phyloP scores from a whole-genome alignment of 2,888 invertebrate genomes.

The Onthophagus sagittarius region DNA sequence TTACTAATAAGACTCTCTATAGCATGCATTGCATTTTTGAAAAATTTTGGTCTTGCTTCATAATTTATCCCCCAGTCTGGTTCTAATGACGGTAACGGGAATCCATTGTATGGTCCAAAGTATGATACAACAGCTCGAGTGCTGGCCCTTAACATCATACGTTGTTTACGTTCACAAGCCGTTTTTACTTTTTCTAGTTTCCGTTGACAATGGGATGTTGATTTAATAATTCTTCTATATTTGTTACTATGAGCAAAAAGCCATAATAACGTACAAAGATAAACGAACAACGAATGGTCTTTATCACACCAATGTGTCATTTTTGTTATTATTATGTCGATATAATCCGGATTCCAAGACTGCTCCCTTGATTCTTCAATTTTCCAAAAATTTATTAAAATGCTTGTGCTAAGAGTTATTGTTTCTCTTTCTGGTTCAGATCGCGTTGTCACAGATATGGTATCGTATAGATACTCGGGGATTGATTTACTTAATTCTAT shows the following conservation, averaged over 20 bases:
- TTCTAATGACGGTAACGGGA: conserved; percentile 33
- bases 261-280: conserved; percentile 65
- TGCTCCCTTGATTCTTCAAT: conserved; percentile 58
- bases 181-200: conserved; percentile 37
- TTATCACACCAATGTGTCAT: conserved; percentile 66
- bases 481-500: conserved; percentile 40
- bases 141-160: conserved; percentile 37
- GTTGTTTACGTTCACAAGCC: conserved; percentile 38
- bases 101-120: conserved; percentile 28
- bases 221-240: conserved; percentile 46
- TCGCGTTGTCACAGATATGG: conserved; percentile 50
- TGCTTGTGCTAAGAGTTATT: conserved; percentile 53
- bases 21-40: conserved; percentile 42
- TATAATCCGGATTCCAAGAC: conserved; percentile 59
- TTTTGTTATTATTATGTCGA: conserved; percentile 59
- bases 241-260: conserved; percentile 57
- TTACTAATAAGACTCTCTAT: conserved; percentile 29
- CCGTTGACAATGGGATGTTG: conserved; percentile 35
- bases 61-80: conserved; percentile 46
- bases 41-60: conserved; percentile 37
- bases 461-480: conserved; percentile 44
- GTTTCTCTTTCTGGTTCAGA: conserved; percentile 60
- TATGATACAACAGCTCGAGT: background rate
- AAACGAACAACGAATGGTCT: conserved; percentile 60
- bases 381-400: conserved; percentile 65